phyloP scores from a whole-genome alignment of 2,113 vertebrate species.

The Pelodiscus sinensis region DNA sequence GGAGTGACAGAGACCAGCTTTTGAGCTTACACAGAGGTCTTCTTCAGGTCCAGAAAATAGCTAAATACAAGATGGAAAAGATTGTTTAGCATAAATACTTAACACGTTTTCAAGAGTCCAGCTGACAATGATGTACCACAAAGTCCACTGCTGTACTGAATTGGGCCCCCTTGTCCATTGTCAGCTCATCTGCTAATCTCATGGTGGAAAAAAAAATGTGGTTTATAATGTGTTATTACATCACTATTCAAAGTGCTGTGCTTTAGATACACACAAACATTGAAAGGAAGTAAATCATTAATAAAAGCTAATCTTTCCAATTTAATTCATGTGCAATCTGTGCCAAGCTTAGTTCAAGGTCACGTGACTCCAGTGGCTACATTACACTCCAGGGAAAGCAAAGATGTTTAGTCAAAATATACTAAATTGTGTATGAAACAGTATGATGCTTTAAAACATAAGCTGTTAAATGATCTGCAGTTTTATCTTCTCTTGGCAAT shows the following conservation, averaged over 20 bases:
- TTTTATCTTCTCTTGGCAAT: neutral
- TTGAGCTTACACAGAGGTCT: neutral
- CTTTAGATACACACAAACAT: constrained; percentile 20
- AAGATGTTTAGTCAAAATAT: neutral
- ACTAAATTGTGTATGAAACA: neutral
- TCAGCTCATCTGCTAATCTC: constrained; percentile 4
- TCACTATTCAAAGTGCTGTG: neutral
- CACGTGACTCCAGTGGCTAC: neutral
- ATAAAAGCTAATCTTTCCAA: neutral
- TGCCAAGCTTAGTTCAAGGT: neutral
- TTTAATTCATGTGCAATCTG: neutral
- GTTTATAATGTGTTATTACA: neutral
- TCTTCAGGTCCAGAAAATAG: neutral
- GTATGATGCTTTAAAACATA: neutral
- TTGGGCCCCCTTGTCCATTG: neutral
- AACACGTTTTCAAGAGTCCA: neutral
- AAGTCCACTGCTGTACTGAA: constrained; percentile 7
- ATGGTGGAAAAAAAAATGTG: neutral
- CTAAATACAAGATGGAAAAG: neutral
- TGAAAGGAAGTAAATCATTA: neutral
- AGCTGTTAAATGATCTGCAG: neutral
- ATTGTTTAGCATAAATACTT: neutral
- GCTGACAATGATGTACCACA: neutral
- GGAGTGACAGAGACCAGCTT: neutral
- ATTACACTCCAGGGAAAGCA: neutral